Evolutionary conservation across 1,140 invertebrate species (phyloP).

Genomic region (Leptoteleia sp.): DNA sequence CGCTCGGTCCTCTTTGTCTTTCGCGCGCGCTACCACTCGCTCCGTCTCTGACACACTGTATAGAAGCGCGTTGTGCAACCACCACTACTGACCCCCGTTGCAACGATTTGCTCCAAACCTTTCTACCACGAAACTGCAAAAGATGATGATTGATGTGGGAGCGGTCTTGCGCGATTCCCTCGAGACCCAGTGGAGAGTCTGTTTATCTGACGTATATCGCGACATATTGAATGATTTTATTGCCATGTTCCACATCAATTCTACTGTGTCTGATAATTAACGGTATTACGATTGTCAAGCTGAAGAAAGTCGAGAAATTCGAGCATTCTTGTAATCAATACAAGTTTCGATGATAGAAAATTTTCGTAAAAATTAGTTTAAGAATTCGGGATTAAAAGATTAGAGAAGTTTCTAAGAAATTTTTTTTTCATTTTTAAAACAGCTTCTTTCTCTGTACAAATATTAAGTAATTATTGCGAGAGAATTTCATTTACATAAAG

Average conservation of each 20-base stretch:
- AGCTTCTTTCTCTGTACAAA: neutral
- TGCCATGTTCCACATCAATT: constrained; percentile 27
- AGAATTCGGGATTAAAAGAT: too few relatives aligned
- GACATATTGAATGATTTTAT: constrained; percentile 57
- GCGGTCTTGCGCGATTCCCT: constrained; percentile 71
- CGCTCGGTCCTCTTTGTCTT: constrained; percentile 20
- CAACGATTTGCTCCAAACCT: constrained; percentile 75
- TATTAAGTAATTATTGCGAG: too few relatives aligned
- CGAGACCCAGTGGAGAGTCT: constrained; percentile 52
- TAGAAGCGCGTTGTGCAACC: constrained; percentile 56
- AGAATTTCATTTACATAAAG: too few relatives aligned
- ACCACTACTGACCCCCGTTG: constrained; percentile 66
- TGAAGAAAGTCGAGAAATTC: too few relatives aligned
- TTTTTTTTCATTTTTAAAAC: too few relatives aligned
- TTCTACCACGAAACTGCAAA: constrained; percentile 78
- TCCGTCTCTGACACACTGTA: constrained; percentile 49
- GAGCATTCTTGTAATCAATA: too few relatives aligned
- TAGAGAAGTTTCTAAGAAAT: too few relatives aligned
- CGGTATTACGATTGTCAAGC: neutral
- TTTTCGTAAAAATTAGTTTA: too few relatives aligned
- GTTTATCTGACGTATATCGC: constrained; percentile 38
- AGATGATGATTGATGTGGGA: constrained; percentile 80
- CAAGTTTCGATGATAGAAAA: too few relatives aligned
- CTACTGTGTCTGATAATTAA: constrained; percentile 18
- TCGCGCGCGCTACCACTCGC: constrained; percentile 5